phyloP scores from a whole-genome alignment of 2,888 invertebrate species.

The Amaurobius ferox region DNA sequence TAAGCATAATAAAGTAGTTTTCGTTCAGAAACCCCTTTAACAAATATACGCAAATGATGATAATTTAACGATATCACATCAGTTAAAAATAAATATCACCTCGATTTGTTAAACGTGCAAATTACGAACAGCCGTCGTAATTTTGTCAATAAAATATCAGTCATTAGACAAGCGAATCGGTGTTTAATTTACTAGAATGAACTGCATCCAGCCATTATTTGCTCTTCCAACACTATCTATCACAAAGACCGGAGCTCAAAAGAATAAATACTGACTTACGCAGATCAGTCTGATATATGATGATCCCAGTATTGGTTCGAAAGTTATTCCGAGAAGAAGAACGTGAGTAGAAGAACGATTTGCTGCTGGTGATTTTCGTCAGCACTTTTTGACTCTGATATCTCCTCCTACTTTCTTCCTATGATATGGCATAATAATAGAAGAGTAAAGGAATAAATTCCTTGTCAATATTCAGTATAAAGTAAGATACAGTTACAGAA shows the following conservation, averaged over 20 bases:
- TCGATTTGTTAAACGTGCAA: no score
- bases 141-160: neutral
- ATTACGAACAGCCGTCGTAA: neutral
- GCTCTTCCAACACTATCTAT: neutral
- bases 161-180: neutral
- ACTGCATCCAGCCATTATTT: neutral
- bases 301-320: slow-evolving; percentile 18
- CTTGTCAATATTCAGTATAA: no score
- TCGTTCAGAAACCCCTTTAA: no score
- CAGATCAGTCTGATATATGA: slow-evolving; percentile 21
- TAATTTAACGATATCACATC: no score
- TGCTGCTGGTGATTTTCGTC: neutral
- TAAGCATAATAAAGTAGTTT: no score
- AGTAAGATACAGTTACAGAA: no score
- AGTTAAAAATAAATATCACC: no score
- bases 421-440: no score
- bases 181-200: neutral
- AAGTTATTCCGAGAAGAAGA: slow-evolving; percentile 15
- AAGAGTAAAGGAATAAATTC: no score
- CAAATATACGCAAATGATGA: no score
- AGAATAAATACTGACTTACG: slow-evolving; percentile 13
- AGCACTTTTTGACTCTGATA: neutral
- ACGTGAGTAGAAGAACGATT: slow-evolving; percentile 20
- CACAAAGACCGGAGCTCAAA: neutral
- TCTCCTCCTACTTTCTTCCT: no score